Percentiles rank a stretch among this genome's conserved stretches.
Conservation (phyloP, 2,797 vertebrate genomes). For the Acrossocheilus wenchowensis region DNA sequence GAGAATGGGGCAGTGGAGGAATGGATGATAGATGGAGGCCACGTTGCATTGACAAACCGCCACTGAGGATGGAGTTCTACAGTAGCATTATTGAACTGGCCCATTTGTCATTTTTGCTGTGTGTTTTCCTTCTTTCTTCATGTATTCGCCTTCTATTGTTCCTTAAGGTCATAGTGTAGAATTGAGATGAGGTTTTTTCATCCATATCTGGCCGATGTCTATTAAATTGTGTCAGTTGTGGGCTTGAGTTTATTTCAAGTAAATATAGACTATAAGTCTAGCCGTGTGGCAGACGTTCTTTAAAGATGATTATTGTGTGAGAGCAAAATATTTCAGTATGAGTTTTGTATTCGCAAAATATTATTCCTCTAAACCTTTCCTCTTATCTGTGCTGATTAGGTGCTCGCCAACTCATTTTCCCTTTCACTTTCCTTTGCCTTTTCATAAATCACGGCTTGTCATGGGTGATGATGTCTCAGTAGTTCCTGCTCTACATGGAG, state of each 20-base stretch:
- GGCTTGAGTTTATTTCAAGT: constrained; percentile 10
- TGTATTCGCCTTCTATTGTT: constrained; percentile 9
- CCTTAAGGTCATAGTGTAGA: background rate
- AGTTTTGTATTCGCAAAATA: constrained; percentile 9
- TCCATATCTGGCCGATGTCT: background rate
- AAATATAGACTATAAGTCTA: background rate
- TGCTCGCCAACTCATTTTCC: background rate
- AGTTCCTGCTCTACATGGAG: constrained; percentile 37
- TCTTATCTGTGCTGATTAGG: background rate
- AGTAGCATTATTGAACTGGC: constrained; percentile 55
- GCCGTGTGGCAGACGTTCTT: background rate
- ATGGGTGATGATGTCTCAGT: constrained; percentile 45
- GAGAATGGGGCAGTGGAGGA: constrained; percentile 58
- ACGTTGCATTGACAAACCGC: constrained; percentile 67
- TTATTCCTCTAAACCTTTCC: constrained; percentile 13
- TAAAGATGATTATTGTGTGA: constrained; percentile 24
- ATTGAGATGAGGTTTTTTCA: background rate
- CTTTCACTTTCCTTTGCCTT: constrained; percentile 23
- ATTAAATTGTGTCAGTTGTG: constrained; percentile 6
- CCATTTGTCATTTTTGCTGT: constrained; percentile 69
- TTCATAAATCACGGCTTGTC: constrained; percentile 54
- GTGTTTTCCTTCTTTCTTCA: constrained; percentile 27
- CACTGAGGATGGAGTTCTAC: constrained; percentile 59
- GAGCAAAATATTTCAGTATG: constrained; percentile 6
- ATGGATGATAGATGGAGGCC: constrained; percentile 63